A percentile compares a stretch with the other conserved stretches of the same genome.
phyloP scores from a whole-genome alignment of 2,113 vertebrate genomes.

The Parotia lawesii region DNA sequence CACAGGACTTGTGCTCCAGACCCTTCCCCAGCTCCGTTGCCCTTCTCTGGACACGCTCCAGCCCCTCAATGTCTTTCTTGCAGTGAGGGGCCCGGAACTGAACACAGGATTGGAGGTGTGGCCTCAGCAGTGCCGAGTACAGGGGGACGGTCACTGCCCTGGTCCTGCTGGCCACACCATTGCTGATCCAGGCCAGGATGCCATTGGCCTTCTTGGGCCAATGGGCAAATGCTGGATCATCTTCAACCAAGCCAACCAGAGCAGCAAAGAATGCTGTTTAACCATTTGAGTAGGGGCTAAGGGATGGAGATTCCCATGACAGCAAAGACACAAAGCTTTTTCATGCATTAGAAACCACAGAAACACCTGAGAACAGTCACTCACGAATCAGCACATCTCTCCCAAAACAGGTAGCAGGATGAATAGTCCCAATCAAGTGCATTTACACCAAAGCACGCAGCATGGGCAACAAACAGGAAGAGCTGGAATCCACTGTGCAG shows the following conservation, averaged over 20 bases:
- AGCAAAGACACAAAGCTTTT: neutral
- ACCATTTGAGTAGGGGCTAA: neutral
- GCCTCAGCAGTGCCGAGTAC: neutral
- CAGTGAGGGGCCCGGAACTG: neutral
- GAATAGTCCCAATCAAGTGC: neutral
- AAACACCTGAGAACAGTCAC: neutral
- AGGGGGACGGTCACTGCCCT: neutral
- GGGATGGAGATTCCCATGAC: neutral
- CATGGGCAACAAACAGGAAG: neutral
- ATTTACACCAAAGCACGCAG: neutral
- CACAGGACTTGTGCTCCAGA: neutral
- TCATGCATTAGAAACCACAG: neutral
- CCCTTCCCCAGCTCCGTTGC: accelerated
- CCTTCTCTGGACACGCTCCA: neutral
- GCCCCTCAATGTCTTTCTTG: neutral
- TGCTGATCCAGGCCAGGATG: neutral
- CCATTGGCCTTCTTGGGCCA: neutral
- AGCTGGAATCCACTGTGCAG: neutral
- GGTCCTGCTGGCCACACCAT: neutral
- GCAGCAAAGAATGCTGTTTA: neutral
- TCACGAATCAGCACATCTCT: neutral
- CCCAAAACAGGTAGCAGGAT: neutral
- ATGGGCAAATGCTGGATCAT: accelerated
- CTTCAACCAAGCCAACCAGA: neutral
- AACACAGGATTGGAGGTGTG: accelerated